These are phyloP conservation scores for Potamilus streckersoni DNA, from an alignment of 1,140 invertebrate species.

Conservation along the genomic window DNA sequence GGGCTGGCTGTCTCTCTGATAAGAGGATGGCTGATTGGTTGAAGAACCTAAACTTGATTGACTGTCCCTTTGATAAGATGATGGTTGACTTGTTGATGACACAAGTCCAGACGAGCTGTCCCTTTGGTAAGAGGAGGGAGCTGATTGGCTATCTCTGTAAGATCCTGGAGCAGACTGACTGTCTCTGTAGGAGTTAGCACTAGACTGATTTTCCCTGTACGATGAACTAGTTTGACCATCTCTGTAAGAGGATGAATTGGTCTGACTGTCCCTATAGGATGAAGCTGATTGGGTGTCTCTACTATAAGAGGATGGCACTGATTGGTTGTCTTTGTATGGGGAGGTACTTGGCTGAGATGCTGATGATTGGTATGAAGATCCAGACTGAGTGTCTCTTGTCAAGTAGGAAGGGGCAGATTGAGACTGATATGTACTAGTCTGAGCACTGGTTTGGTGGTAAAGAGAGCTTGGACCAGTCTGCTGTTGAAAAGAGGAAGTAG, in stretches of 20 bases:
- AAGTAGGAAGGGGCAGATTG: too few relatives aligned
- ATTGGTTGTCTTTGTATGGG: slow-evolving; percentile 21
- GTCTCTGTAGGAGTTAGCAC: slow-evolving; percentile 30
- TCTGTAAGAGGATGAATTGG: slow-evolving; percentile 8
- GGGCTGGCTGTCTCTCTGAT: slow-evolving; percentile 44
- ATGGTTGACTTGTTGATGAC: slow-evolving; percentile 39
- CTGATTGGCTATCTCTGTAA: slow-evolving; percentile 18
- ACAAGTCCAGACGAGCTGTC: slow-evolving; percentile 33
- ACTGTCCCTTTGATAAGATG: slow-evolving; percentile 37
- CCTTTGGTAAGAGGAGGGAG: slow-evolving; percentile 14
- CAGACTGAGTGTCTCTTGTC: not conserved
- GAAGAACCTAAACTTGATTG: slow-evolving; percentile 34
- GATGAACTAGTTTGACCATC: not conserved
- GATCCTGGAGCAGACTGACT: slow-evolving; percentile 21
- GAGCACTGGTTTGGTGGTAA: slow-evolving; percentile 21
- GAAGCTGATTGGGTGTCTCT: slow-evolving; percentile 19
- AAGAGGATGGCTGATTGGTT: slow-evolving; percentile 35
- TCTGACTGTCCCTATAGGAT: slow-evolving; percentile 12
- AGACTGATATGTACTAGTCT: not conserved
- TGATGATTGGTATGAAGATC: slow-evolving; percentile 24
- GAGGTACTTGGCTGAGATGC: slow-evolving; percentile 21
- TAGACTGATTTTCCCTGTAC: slow-evolving; percentile 15
- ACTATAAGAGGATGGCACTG: not conserved
- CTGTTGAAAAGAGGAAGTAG: slow-evolving; percentile 21
- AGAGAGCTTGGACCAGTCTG: slow-evolving; percentile 21